Conservation (phyloP, 2,797 vertebrate genomes). For the Varecia variegata region DNA sequence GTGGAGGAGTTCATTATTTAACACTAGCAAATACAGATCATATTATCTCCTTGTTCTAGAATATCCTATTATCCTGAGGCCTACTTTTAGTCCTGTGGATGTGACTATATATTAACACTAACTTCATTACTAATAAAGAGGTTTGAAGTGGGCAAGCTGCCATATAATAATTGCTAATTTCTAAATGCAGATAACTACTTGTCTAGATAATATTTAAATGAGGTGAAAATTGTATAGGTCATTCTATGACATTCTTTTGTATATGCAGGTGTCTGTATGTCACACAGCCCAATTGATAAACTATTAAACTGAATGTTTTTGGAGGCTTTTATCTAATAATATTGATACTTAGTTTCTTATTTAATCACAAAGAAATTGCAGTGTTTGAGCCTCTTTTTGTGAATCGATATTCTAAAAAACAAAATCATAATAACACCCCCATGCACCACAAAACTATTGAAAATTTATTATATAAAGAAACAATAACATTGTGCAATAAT, state of each 20-base stretch:
- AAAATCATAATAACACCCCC: background rate
- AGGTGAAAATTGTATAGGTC: background rate
- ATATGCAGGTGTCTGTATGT: background rate
- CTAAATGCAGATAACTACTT: background rate
- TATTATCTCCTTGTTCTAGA: background rate
- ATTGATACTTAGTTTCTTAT: background rate
- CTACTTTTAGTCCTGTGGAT: background rate
- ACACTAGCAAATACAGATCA: background rate
- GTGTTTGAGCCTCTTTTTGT: background rate
- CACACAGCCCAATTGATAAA: background rate
- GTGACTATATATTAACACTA: background rate
- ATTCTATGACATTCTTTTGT: background rate
- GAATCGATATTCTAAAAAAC: background rate
- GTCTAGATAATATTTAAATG: background rate
- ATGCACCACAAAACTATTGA: background rate
- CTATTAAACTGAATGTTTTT: background rate
- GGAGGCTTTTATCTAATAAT: background rate
- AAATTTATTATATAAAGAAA: background rate
- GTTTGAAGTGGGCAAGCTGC: background rate
- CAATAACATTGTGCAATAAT: background rate
- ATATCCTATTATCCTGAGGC: background rate
- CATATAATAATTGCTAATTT: constrained; percentile 3
- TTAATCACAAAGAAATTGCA: background rate
- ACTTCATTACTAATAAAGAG: background rate
- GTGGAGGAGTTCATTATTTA: background rate